These are phyloP conservation scores for Clepsis dumicolana DNA, from an alignment of 2,888 invertebrate species.

Conservation along the genomic window DNA sequence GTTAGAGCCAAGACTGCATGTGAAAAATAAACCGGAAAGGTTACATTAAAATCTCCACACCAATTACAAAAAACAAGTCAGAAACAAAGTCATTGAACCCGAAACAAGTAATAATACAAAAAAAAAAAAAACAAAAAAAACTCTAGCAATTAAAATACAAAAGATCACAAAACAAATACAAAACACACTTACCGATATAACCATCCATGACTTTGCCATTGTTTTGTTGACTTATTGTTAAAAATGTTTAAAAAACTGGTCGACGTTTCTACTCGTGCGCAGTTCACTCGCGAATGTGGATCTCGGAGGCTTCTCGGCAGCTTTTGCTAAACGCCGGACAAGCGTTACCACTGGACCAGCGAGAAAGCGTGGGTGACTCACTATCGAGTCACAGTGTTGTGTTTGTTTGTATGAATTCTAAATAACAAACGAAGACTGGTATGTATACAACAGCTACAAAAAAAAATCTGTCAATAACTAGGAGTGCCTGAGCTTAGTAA, in stretches of 20 bases:
- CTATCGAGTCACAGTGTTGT: neutral
- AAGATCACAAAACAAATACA: neutral
- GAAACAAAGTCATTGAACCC: slow-evolving; percentile 12
- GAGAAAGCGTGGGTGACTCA: slow-evolving; percentile 50
- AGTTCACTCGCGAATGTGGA: slow-evolving; percentile 60
- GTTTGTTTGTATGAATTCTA: neutral
- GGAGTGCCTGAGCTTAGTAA: too few species aligned
- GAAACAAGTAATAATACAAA: neutral
- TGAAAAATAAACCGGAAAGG: neutral
- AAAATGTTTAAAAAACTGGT: slow-evolving; percentile 8
- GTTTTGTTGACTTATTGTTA: slow-evolving; percentile 34
- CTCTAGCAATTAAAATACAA: slow-evolving; percentile 10
- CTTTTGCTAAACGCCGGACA: slow-evolving; percentile 63
- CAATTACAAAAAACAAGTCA: slow-evolving; percentile 10
- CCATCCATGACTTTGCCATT: slow-evolving; percentile 60
- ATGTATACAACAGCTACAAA: neutral
- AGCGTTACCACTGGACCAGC: slow-evolving; percentile 53
- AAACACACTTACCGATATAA: slow-evolving; percentile 62
- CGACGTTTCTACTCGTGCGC: slow-evolving; percentile 58
- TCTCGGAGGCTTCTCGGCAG: slow-evolving; percentile 57
- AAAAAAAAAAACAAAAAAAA: neutral
- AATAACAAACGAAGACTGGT: neutral
- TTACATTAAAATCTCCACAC: slow-evolving; percentile 8
- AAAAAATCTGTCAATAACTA: neutral
- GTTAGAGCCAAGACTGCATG: neutral